Evolutionary conservation across 1,140 invertebrate species (phyloP), one percentile per base, ranked within the genome.

Genomic region (Nephila pilipes): DNA sequence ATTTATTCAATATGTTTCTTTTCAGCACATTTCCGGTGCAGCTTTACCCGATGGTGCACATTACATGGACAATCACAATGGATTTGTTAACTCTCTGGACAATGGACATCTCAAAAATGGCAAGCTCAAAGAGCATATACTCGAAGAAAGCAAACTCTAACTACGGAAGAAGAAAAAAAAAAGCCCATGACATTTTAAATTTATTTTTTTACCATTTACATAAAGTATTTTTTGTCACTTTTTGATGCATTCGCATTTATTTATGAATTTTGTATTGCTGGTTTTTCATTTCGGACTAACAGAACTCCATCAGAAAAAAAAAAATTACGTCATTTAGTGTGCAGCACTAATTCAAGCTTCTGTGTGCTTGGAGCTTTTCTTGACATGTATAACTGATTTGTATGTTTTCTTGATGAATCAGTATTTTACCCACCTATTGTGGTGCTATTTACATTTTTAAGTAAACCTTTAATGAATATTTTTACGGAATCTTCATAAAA

Each of bases 131-230:
- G 87, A 89, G 20, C 36, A 89, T 20, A 89, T 89, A 18, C 22
- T 79, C 18, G 87, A 89, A 79, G 87, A 89, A 79, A 89, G 87
- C 46, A 89, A 89, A 89, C 87, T 89, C 54, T 89, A 65, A 89
- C 29, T 16, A 5, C 18, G 18, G 60, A 32, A 32, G n/a, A n/a
- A n/a, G n/a, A n/a, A 6, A 25, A 60, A 36, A 18, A 32, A 65
- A n/a, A 25, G 8, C 2, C 1, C 25, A n/a, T 58, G 18, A 14
- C 46, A 46, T 81, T 81, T 81, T 81, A 75, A 60, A 22, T 32
- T 18, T 32, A 75, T 65, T 25, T 75, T 75, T 32, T 75, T 75
- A 36, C 14, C 29, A 18, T 75, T 75, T 32, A 16, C 32, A 32
- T 14, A 75, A 18, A 32, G 29, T 75, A 32, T 75, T 69, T 69